These are phyloP conservation scores for Trissolcus brochymenae DNA, from an alignment of 2,888 invertebrate species.

Conservation along the genomic window DNA sequence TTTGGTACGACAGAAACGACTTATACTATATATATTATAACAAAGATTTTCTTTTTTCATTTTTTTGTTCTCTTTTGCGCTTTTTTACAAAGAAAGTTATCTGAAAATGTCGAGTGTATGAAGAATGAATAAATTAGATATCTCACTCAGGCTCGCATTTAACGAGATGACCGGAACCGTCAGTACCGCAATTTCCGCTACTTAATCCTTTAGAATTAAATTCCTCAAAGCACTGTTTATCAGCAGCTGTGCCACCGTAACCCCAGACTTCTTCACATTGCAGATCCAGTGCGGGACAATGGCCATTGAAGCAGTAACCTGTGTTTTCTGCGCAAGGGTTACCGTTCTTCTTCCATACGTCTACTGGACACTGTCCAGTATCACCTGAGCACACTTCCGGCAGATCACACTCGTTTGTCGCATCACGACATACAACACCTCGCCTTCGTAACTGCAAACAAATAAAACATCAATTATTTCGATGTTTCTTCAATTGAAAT, in stretches of 20 bases:
- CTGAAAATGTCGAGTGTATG: background rate
- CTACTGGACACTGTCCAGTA: slow-evolving; percentile 91
- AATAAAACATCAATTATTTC: background rate
- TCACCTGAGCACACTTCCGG: slow-evolving; percentile 95
- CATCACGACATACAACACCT: slow-evolving; percentile 90
- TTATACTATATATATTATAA: too few relatives aligned
- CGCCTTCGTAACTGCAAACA: slow-evolving; percentile 82
- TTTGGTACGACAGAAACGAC: too few relatives aligned
- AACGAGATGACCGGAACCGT: slow-evolving; percentile 84
- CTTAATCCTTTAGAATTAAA: slow-evolving; percentile 97
- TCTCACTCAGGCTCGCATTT: slow-evolving; percentile 93
- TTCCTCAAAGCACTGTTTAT: slow-evolving; percentile 93
- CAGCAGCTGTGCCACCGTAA: slow-evolving; percentile 87
- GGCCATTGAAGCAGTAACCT: slow-evolving; percentile 94
- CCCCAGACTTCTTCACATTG: slow-evolving; percentile 98
- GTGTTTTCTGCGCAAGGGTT: slow-evolving; percentile 85
- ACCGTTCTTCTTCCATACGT: slow-evolving; percentile 95
- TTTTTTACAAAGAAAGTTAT: background rate
- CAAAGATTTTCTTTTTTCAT: too few relatives aligned
- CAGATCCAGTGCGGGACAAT: slow-evolving; percentile 90
- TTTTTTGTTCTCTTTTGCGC: background rate
- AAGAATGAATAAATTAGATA: slow-evolving; percentile 28
- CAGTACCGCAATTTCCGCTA: slow-evolving; percentile 96
- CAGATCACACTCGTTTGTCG: slow-evolving; percentile 95
- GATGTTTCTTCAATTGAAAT: too few relatives aligned